Evolutionary conservation across 1,140 invertebrate species (phyloP), one percentile per base, ranked within the genome.

Genomic region (Nasonia vitripennis): DNA sequence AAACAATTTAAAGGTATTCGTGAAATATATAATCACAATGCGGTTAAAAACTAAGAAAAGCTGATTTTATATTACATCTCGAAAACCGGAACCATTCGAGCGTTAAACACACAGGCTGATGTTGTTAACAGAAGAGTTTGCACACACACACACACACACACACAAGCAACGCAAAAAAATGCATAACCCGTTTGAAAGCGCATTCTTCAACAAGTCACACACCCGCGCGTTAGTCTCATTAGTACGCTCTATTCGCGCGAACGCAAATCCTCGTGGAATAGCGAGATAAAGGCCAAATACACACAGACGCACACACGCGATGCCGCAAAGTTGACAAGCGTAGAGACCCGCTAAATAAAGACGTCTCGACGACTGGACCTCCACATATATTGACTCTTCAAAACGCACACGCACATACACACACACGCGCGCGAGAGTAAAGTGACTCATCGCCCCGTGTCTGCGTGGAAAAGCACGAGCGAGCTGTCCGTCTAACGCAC

Each of bases 341-440:
- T 55, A 20, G 67, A 70, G 23, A 12, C 27, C 67, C 67, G 27
- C 67, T 70, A 70, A 70, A 70, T 70, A 70, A n/a, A 70, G 67
- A 55, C 67, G n/a, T 23, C 23, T 70, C 67, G 4, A 70, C 41
- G 67, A 55, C 51, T 55, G 51, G 51, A 20, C 20, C 67, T 70
- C 1, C 67, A 23, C 67, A 70, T 37, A 73, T 73, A 71, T 73
- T 34, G 68, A 51, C 68, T 73, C n/a, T 70, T 81, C 14, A 45
- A 73, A 81, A 73, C 68, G 55, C 55, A 62, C 17, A 73, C 68
- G 55, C 55, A 62, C 17, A n/a, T 20, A 62, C 55, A 37, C 34
- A 37, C 34, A 62, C 55, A 37, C 34, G 5, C 34, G n/a, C 17
- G n/a, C 0, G 17, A 20, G 20, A 62, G 31, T 55, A 70, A 81